Evolutionary conservation across 2,797 vertebrate species (phyloP).

Genomic region (Esox masquinongy): DNA sequence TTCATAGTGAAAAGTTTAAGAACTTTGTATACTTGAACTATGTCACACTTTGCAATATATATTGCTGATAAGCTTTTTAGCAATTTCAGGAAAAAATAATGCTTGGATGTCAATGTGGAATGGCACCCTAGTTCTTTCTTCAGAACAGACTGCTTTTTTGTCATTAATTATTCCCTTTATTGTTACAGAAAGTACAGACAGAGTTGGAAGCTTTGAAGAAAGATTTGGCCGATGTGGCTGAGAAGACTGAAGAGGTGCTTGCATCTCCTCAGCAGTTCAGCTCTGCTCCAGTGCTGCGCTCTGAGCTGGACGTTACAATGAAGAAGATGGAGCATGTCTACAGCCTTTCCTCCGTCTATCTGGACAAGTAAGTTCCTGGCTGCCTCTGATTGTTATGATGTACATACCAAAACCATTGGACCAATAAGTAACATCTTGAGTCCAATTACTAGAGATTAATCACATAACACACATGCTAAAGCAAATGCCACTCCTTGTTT

Average conservation of each 20-base stretch:
- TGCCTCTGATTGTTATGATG: background rate
- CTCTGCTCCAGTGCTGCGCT: constrained; percentile 80
- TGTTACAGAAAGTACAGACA: constrained; percentile 83
- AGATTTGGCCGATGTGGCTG: constrained; percentile 77
- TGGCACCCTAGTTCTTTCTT: too few relatives aligned
- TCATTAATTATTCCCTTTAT: background rate
- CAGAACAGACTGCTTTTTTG: too few relatives aligned
- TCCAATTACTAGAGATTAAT: background rate
- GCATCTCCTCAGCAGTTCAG: constrained; percentile 75
- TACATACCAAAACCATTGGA: background rate
- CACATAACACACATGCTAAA: background rate
- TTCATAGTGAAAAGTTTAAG: background rate
- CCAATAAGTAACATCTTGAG: background rate
- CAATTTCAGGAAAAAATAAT: background rate
- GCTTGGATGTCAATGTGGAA: too few relatives aligned
- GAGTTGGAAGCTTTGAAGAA: constrained; percentile 89
- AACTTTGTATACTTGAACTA: background rate
- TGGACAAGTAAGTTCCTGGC: constrained; percentile 83
- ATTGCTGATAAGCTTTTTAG: background rate
- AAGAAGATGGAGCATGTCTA: constrained; percentile 91
- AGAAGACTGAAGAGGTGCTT: constrained; percentile 82
- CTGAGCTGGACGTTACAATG: constrained; percentile 86
- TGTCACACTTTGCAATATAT: background rate
- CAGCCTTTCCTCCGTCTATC: constrained; percentile 89
- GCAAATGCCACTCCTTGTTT: constrained; percentile 4